Evolutionary conservation across 2,888 invertebrate genomes (phyloP), one percentile per base, ranked within the genome.

Genomic region (Palloptera scutellata): DNA sequence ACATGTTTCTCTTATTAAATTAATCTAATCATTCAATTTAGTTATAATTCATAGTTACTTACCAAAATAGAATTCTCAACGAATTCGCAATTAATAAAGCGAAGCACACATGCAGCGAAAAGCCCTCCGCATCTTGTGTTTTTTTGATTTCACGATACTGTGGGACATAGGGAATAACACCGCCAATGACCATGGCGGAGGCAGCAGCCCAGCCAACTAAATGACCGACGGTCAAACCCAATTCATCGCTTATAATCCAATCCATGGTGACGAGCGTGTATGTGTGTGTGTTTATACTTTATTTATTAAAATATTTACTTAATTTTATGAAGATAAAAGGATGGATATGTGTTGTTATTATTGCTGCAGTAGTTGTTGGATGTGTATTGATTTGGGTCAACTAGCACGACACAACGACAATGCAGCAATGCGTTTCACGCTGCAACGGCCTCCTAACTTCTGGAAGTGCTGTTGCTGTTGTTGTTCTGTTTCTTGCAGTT

Each of bases 11-110:
- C 19, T n/a, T 2, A 53, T 51, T 43, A 53, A 13, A 52, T 9
- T 12, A n/a, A 12, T 19, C 11, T 55, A 20, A 15, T 20, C 40
- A 40, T 6, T 20, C 40, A n/a, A n/a, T n/a, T n/a, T n/a, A n/a
- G n/a, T n/a, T n/a, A n/a, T n/a, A n/a, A n/a, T n/a, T n/a, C 8
- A 13, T 30, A 54, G 15, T 4, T n/a, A 77, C 91, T 87, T 87
- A 98, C 99, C 99, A 99, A 87, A 99, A 99, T 79, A 98, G 88
- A 83, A 99, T 98, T 81, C 99, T 90, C 73, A 99, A 88, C 65
- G 96, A 97, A 85, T 99, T 99, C 70, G 99, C 98, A 81, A 98
- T 89, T 60, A 99, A 88, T 65, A 99, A 89, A 30, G 97, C 94
- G 76, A 99, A 88, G 85, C 99, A 99, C 63, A 99, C 99, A 84